Percentiles rank a stretch among this genome's conserved stretches.
These are phyloP conservation scores for Boloria euphrosyne DNA, from an alignment of 2,888 invertebrate genomes.

Conservation along the genomic window DNA sequence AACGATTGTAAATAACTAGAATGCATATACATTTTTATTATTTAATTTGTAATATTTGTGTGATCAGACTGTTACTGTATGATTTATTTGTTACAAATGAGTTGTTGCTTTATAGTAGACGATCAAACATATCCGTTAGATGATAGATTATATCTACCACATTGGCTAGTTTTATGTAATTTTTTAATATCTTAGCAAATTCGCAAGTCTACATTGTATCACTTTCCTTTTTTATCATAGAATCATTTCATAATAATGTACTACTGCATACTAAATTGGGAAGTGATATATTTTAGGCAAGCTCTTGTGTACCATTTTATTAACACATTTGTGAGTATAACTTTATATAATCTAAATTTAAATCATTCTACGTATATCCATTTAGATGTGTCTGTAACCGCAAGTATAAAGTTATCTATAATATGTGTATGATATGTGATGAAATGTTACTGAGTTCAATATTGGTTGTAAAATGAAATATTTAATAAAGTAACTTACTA, in stretches of 20 bases:
- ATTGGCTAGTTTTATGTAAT: slow-evolving; percentile 58
- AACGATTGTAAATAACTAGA: slow-evolving; percentile 81
- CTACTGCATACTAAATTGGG: neutral
- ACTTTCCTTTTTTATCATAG: slow-evolving; percentile 18
- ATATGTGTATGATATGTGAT: slow-evolving; percentile 69
- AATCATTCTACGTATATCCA: slow-evolving; percentile 57
- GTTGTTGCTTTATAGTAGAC: slow-evolving; percentile 77
- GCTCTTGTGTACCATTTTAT: slow-evolving; percentile 23
- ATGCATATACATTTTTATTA: slow-evolving; percentile 73
- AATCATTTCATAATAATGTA: neutral
- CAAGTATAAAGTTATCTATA: slow-evolving; percentile 60
- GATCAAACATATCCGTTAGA: slow-evolving; percentile 75
- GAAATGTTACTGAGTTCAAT: slow-evolving; percentile 76
- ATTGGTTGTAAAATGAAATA: slow-evolving; percentile 80
- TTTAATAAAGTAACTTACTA: slow-evolving; percentile 76
- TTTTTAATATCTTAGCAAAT: slow-evolving; percentile 36
- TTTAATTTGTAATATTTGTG: slow-evolving; percentile 81
- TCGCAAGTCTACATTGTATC: slow-evolving; percentile 43
- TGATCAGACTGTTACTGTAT: slow-evolving; percentile 81
- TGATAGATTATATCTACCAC: slow-evolving; percentile 53
- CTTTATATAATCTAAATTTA: slow-evolving; percentile 50
- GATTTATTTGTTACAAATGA: slow-evolving; percentile 79
- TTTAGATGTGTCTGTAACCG: slow-evolving; percentile 73
- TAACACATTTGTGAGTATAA: slow-evolving; percentile 51
- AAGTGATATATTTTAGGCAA: slow-evolving; percentile 1